Base-by-base conservation (phyloP, 64 coral and sea anemone species). In the Montipora cactus region DNA sequence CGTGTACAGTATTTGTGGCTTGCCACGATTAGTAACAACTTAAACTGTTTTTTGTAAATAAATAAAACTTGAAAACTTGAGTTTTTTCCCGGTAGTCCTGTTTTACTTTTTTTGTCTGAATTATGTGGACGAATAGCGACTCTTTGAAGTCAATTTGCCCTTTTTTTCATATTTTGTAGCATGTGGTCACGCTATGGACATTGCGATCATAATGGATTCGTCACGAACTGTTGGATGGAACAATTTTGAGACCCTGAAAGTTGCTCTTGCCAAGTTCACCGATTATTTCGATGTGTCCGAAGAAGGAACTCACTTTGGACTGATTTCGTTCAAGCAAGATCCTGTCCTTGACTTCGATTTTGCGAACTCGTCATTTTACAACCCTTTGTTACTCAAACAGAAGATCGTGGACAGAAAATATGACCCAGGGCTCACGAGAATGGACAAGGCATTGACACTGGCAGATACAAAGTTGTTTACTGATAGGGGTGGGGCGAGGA, bases 281-380 rank as follows among this genome's bases (percentile, higher is more conserved):
- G 93, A 85, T 2, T 97, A 97, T 50, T 97, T 97, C 74, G 59
- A 95, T 8, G 92, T 97, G 12, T 97, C 96, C 14, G 64, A 94
- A 50, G 77, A 87, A 44, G 93, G 84, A n/a, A 95, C 96, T 47
- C 93, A 93, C 59, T 94, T 97, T 64, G 96, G 96, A 0, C 47
- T 97, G 14, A 67, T 97, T 10, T 93, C 92, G 70, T 97, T 95
- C 79, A 97, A 97, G 15, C 20, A 97, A 21, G 69, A 91, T 37
- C 88, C 96, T 0, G 80, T 45, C 18, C 23, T 97, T 16, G 93
- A 97, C 74, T 94, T 97, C 47, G 68, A 91, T 52, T 97, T 97
- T 37, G 75, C 50, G 6, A 84, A 97, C 15, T 44, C 93, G 1
- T 77, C 89, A 9, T 75, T 87, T 8, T 68, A 93, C 51, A 85